phyloP scores from a whole-genome alignment of 2,888 invertebrate genomes.

The Panorpa germanica region DNA sequence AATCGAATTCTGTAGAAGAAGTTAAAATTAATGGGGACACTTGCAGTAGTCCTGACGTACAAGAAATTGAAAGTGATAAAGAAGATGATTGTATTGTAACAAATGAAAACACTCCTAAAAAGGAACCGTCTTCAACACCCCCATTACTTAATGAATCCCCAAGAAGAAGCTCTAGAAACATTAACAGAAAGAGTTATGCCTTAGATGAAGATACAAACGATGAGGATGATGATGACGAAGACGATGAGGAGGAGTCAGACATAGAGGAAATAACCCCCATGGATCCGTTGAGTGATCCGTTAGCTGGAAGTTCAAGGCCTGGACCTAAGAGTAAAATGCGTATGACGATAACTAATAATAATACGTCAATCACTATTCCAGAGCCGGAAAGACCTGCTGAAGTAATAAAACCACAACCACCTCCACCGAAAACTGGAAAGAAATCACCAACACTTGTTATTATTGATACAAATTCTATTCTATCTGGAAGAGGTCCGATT shows the following conservation, averaged over 20 bases:
- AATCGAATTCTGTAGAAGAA: constrained; percentile 9
- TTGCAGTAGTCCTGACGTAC: constrained; percentile 21
- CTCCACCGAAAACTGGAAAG: constrained; percentile 26
- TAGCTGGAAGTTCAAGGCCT: constrained; percentile 5
- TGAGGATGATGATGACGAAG: constrained; percentile 26
- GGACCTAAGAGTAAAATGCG: constrained; percentile 9
- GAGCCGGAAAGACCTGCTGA: constrained; percentile 52
- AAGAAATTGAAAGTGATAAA: constrained; percentile 27
- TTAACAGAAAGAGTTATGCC: constrained; percentile 20
- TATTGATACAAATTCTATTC: constrained; percentile 54
- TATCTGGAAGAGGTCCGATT: constrained; percentile 23
- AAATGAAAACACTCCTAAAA: constrained; percentile 26
- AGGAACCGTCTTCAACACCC: constrained; percentile 22
- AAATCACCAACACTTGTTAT: constrained; percentile 61
- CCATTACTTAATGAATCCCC: constrained; percentile 18
- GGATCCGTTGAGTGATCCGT: constrained; percentile 32
- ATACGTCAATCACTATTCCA: constrained; percentile 39
- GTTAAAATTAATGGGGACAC: constrained; percentile 10
- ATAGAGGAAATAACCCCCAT: constrained; percentile 40
- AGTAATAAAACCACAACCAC: constrained; percentile 37
- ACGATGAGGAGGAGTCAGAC: constrained; percentile 38
- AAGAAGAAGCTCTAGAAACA: constrained; percentile 22
- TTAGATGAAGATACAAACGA: constrained; percentile 28
- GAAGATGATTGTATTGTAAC: constrained; percentile 29
- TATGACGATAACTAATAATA: constrained; percentile 16